Conservation (phyloP, 2,888 invertebrate genomes). For the Hyposoter dolosus region DNA sequence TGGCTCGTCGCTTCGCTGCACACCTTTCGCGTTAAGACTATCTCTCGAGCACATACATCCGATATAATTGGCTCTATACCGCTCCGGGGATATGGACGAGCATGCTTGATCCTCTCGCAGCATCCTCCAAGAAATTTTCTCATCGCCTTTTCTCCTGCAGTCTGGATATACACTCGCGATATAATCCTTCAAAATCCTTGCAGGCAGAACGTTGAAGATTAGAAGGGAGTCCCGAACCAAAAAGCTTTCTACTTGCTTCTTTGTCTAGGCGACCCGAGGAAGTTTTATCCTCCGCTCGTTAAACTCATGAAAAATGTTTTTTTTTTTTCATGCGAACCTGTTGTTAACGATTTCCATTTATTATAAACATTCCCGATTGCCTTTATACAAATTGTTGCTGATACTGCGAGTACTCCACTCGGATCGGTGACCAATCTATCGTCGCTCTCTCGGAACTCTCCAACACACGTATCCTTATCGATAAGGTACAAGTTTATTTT, state of each 20-base stretch:
- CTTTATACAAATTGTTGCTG: conserved; percentile 24
- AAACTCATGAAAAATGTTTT: not conserved
- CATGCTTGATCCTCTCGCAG: conserved; percentile 19
- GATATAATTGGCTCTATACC: conserved; percentile 63
- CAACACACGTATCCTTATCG: conserved; percentile 23
- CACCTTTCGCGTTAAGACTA: conserved; percentile 51
- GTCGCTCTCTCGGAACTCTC: conserved; percentile 10
- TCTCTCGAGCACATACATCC: conserved; percentile 55
- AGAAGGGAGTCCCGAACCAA: not conserved
- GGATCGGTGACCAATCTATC: conserved; percentile 14
- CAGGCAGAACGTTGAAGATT: not conserved
- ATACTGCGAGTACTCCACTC: not conserved
- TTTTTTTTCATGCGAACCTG: not conserved
- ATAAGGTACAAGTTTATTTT: conserved; percentile 25
- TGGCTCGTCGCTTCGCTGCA: conserved; percentile 40
- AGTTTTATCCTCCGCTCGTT: not conserved
- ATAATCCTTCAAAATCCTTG: conserved; percentile 13
- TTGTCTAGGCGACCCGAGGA: not conserved
- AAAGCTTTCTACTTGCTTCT: not conserved
- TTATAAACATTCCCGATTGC: not conserved
- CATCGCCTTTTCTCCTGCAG: conserved; percentile 16
- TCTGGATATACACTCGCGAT: not conserved
- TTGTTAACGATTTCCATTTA: conserved; percentile 4
- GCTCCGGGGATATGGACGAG: conserved; percentile 43
- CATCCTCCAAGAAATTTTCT: conserved; percentile 50